Conservation (phyloP, 1,140 invertebrate species). For the Aphis craccivora region DNA sequence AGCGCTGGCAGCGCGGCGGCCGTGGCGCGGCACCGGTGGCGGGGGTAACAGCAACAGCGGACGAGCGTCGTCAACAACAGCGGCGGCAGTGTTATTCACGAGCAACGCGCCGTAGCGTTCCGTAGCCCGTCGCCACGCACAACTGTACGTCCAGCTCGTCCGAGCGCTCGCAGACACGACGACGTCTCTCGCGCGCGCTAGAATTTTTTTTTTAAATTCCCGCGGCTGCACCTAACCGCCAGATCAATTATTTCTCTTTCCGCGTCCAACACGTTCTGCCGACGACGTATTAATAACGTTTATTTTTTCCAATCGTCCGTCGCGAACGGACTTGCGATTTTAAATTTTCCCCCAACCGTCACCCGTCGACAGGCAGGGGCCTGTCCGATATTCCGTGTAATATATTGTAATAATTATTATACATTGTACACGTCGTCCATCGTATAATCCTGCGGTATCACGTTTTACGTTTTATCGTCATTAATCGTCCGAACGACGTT, state of each 20-base stretch:
- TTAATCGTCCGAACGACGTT: background rate
- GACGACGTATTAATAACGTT: background rate
- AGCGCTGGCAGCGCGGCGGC: background rate
- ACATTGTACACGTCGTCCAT: background rate
- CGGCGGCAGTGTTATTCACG: conserved; percentile 39
- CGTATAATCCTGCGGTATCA: background rate
- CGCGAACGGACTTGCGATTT: background rate
- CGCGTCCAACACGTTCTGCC: background rate
- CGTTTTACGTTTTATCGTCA: too few species aligned
- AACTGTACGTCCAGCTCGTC: background rate
- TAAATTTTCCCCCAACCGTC: background rate
- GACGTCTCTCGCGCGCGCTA: conserved; percentile 6
- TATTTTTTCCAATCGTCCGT: background rate
- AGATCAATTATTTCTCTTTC: background rate
- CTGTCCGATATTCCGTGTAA: background rate
- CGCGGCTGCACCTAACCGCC: background rate
- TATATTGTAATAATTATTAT: background rate
- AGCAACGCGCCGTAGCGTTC: conserved; percentile 36
- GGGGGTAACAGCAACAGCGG: conserved; percentile 37
- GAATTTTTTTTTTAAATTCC: background rate
- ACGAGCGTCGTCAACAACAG: conserved; percentile 24
- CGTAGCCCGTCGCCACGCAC: background rate
- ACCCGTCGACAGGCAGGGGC: background rate
- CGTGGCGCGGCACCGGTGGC: background rate
- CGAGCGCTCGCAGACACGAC: background rate